These are phyloP conservation scores for Boulengeromyrus knoepffleri DNA, from an alignment of 2,113 vertebrate genomes.

Conservation along the genomic window DNA sequence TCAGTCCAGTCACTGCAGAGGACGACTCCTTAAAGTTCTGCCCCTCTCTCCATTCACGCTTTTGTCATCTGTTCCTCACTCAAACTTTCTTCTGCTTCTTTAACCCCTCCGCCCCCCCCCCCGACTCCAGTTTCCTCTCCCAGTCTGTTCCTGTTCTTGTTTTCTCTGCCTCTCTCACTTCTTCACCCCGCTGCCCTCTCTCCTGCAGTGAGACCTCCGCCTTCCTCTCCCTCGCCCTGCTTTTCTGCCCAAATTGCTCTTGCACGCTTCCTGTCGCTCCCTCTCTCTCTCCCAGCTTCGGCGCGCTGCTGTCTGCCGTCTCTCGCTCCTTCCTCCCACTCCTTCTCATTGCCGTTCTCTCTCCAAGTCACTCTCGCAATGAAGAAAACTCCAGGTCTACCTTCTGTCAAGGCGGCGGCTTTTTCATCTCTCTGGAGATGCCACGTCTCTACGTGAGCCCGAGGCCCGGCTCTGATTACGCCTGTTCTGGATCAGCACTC, in stretches of 20 bases:
- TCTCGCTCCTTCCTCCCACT: conserved; percentile 24
- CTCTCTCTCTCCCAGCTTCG: conserved; percentile 30
- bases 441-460: conserved; percentile 46
- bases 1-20: conserved; percentile 39
- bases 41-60: conserved; percentile 44
- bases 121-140: conserved; percentile 31
- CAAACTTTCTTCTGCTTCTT: conserved; percentile 8
- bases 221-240: conserved; percentile 44
- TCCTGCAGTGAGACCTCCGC: conserved; percentile 28
- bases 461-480: conserved; percentile 54
- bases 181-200: conserved; percentile 21
- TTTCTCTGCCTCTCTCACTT: conserved; percentile 13
- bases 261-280: conserved; percentile 35
- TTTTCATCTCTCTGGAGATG: conserved; percentile 53
- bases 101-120: not conserved
- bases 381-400: conserved; percentile 40
- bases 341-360: not conserved
- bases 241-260: conserved; percentile 37
- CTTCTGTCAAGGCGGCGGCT: conserved; percentile 49
- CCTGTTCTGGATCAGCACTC: conserved; percentile 51
- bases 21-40: conserved; percentile 44
- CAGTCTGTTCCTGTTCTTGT: not conserved
- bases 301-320: conserved; percentile 28
- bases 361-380: conserved; percentile 2
- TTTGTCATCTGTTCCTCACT: conserved; percentile 21